Evolutionary conservation across 2,888 invertebrate genomes (phyloP).

Genomic region (Cabera pusaria): DNA sequence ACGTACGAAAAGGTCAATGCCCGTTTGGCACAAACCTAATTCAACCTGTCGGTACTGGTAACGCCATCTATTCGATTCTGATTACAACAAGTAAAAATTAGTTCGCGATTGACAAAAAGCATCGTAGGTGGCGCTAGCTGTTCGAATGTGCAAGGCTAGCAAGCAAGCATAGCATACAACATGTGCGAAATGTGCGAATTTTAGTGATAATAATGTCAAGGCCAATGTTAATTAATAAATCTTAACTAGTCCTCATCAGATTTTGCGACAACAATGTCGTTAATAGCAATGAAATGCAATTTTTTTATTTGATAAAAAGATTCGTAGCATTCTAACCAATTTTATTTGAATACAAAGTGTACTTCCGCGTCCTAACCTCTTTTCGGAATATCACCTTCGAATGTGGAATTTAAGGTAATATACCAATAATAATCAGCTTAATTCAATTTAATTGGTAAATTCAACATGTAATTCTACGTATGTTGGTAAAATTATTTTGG

Average conservation of each 20-base stretch:
- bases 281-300: neutral
- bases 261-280: conserved; percentile 12
- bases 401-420: conserved; percentile 23
- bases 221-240: conserved; percentile 50
- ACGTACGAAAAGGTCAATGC: conserved; percentile 23
- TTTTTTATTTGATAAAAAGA: neutral
- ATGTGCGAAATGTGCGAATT: conserved; percentile 70
- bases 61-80: conserved; percentile 54
- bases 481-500: neutral
- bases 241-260: conserved; percentile 13
- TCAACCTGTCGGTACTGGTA: conserved; percentile 37
- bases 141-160: conserved; percentile 32
- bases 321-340: conserved; percentile 1
- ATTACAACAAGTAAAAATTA: conserved; percentile 22
- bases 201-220: conserved; percentile 75
- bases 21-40: conserved; percentile 20
- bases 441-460: neutral
- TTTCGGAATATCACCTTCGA: conserved; percentile 41
- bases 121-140: conserved; percentile 45
- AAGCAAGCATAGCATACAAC: too few relatives aligned
- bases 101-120: neutral
- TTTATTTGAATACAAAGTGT: conserved; percentile 25
- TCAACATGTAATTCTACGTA: neutral
- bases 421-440: conserved; percentile 1
- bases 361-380: conserved; percentile 67